Base-by-base conservation (phyloP, 2,113 vertebrate genomes). In the Taurulus bubalis region DNA sequence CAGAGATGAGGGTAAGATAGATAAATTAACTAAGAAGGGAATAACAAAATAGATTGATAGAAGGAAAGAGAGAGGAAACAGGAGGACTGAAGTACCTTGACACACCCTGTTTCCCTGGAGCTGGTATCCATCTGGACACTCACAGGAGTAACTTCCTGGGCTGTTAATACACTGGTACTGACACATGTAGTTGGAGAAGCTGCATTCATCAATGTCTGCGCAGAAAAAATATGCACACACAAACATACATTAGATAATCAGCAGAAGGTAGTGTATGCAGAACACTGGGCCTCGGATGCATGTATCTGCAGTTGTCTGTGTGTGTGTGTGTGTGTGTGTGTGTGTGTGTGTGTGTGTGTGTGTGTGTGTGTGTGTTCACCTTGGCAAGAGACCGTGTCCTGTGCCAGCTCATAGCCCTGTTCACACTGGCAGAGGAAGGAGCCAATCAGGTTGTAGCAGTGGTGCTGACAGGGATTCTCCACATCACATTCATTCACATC, bases 401-500 rank as follows among this genome's bases (percentile, higher is more conserved):
- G 94, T 83, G 96, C 96, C 78, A 98, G 90, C 84, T 99, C 98
- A 70, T 97, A 98, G 55, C 97, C 97, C 84, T 96, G 96, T 47
- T 97, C 96, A 80, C 97, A 99, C 84, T 98, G 97, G 86, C 97
- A 99, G 84, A 98, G 94, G 94, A 96, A 98, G 58, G 97, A 98
- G 65, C 97, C 97, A 22, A 98, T 94, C 77, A 98, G 95, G 79
- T 99, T 99, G 92, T 96, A 97, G 93, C 97, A 99, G 82, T 97
- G 96, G 66, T 99, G 97, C 77, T 97, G 96, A 89, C 97, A 99
- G 0, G 97, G 96, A 86, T 95, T 97, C 86, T 95, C 95, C 87
- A 94, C 93, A 68, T 97, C 97, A 65, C 97, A 99, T 85, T 99
- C 97, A 0, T 99, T 96, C 84, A 98, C 94, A 93, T 99, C 97